Percentiles rank a stretch among this genome's conserved stretches.
phyloP scores from a whole-genome alignment of 2,888 invertebrate species.

The Aspidapion aeneum region DNA sequence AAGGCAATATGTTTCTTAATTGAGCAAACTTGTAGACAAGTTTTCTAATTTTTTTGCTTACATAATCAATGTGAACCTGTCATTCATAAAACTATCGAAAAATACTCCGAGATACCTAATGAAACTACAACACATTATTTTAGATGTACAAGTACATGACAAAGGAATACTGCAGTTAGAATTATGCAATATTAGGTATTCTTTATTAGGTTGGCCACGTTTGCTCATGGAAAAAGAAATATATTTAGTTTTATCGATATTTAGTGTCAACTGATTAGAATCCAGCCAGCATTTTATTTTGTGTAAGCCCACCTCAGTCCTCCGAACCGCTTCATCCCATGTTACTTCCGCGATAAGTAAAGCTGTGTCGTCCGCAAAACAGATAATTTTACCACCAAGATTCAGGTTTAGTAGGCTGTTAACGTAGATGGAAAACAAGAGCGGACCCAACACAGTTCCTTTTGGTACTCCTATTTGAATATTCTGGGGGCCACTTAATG shows the following conservation, averaged over 20 bases:
- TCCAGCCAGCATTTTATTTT: neutral
- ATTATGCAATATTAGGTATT: neutral
- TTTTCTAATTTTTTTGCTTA: too few species aligned
- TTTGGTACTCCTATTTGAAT: neutral
- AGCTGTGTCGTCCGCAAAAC: neutral
- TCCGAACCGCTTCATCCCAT: neutral
- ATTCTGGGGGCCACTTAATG: neutral
- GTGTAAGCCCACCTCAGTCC: neutral
- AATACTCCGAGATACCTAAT: too few species aligned
- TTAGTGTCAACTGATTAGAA: neutral
- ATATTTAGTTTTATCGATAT: neutral
- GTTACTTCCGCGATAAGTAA: neutral
- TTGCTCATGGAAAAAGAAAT: neutral
- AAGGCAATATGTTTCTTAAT: too few species aligned
- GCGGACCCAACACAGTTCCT: neutral
- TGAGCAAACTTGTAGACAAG: too few species aligned
- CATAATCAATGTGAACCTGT: too few species aligned
- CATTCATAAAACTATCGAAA: too few species aligned
- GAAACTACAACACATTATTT: too few species aligned
- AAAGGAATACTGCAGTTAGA: neutral
- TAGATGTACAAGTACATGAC: too few species aligned
- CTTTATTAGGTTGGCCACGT: neutral
- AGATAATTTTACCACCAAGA: neutral
- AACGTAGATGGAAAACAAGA: neutral
- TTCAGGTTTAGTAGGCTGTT: neutral